Evolutionary conservation across 1,140 invertebrate genomes (phyloP).

Genomic region (Propsilocerus akamusi): DNA sequence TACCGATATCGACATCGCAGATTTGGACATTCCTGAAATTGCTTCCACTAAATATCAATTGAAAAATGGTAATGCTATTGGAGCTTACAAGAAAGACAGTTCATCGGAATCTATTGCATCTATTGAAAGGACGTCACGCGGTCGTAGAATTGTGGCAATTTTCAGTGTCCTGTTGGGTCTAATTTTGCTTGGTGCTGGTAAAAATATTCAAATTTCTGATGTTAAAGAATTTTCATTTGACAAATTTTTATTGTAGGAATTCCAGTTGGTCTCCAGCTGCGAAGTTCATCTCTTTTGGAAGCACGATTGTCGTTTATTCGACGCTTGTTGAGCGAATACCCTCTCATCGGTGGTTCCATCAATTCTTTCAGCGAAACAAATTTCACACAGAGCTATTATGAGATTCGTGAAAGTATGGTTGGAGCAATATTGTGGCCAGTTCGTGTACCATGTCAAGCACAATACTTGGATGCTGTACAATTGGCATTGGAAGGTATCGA

Average conservation of each 20-base stretch:
- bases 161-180: background rate
- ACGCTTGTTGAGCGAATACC: constrained; percentile 32
- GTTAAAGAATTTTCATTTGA: background rate
- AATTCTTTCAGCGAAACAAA: constrained; percentile 14
- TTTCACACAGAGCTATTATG: constrained; percentile 14
- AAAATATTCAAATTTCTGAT: background rate
- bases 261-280: constrained; percentile 32
- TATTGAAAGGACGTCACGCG: background rate
- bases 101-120: background rate
- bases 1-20: background rate
- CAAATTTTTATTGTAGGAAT: constrained; percentile 20
- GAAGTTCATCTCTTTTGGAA: constrained; percentile 34
- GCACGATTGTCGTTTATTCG: constrained; percentile 34
- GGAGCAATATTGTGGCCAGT: constrained; percentile 42
- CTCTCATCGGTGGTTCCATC: constrained; percentile 28
- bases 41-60: background rate
- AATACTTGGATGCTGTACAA: constrained; percentile 42
- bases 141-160: background rate
- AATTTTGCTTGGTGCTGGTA: background rate
- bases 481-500: constrained; percentile 45
- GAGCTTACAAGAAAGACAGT: background rate
- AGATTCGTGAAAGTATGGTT: constrained; percentile 18
- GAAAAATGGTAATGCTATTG: background rate
- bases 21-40: constrained; percentile 2
- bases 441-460: constrained; percentile 36